These are phyloP conservation scores for Colletes collaris DNA, from an alignment of 2,888 invertebrate genomes.

Conservation along the genomic window DNA sequence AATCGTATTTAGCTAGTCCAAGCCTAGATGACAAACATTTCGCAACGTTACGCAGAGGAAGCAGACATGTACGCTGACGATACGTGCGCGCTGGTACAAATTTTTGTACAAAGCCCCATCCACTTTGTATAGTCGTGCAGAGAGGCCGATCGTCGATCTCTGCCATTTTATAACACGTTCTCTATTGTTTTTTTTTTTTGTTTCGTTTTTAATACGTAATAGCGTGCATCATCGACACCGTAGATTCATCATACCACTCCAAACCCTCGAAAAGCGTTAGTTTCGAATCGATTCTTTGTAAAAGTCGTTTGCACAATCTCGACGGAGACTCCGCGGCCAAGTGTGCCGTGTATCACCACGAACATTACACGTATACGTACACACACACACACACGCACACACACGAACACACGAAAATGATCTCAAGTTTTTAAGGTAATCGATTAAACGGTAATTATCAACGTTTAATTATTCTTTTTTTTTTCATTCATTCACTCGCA, in stretches of 20 bases:
- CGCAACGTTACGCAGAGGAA: constrained; percentile 45
- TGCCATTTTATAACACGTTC: constrained; percentile 37
- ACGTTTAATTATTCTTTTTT: constrained; percentile 42
- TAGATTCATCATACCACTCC: constrained; percentile 17
- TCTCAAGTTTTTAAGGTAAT: constrained; percentile 80
- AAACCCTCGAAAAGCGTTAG: constrained; percentile 19
- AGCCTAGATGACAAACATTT: constrained; percentile 68
- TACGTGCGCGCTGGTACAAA: constrained; percentile 26
- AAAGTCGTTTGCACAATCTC: constrained; percentile 53
- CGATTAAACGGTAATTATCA: constrained; percentile 74
- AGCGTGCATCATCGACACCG: constrained; percentile 14
- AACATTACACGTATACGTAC: constrained; percentile 3
- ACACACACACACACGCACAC: constrained; percentile 53
- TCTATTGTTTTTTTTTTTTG: constrained; percentile 12
- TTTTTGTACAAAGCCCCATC: constrained; percentile 37
- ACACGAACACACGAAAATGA: constrained; percentile 75
- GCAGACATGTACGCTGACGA: constrained; percentile 29
- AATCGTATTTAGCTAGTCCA: constrained; percentile 78
- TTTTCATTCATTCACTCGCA: background rate
- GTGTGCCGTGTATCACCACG: constrained; percentile 2
- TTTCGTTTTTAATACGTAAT: constrained; percentile 9
- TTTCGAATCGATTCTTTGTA: constrained; percentile 46
- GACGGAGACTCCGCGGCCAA: constrained; percentile 22
- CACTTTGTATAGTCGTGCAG: constrained; percentile 30
- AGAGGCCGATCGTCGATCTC: constrained; percentile 34